Evolutionary conservation across 2,888 invertebrate genomes (phyloP).

Genomic region (Drosophila antonietae): DNA sequence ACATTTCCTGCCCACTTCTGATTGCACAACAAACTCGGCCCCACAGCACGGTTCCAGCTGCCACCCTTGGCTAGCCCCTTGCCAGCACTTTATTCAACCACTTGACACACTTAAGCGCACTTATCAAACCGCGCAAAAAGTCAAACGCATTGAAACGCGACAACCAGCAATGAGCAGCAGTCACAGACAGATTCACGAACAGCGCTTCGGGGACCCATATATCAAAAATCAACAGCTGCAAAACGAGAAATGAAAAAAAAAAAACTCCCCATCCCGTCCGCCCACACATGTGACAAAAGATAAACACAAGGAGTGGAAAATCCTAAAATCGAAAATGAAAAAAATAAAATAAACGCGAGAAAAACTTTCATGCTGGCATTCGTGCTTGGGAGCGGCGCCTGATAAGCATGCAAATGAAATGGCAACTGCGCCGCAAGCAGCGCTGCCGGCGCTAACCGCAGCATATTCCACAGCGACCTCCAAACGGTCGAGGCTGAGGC

Average conservation of each 20-base stretch:
- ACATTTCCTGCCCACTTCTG: slow-evolving; percentile 68
- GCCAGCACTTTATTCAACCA: slow-evolving; percentile 38
- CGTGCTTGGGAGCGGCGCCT: slow-evolving; percentile 54
- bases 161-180: slow-evolving; percentile 60
- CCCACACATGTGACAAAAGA: slow-evolving; percentile 72
- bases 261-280: slow-evolving; percentile 1
- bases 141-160: slow-evolving; percentile 74
- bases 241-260: slow-evolving; percentile 32
- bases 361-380: slow-evolving; percentile 66
- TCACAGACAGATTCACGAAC: slow-evolving; percentile 63
- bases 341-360: slow-evolving; percentile 21
- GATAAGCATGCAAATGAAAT: slow-evolving; percentile 79
- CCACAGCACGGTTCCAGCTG: neutral
- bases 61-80: neutral
- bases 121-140: slow-evolving; percentile 66
- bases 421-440: slow-evolving; percentile 32
- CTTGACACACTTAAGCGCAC: slow-evolving; percentile 65
- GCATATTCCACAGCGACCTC: slow-evolving; percentile 25
- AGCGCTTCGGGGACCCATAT: slow-evolving; percentile 71
- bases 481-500: slow-evolving; percentile 23
- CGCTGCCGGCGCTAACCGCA: slow-evolving; percentile 31
- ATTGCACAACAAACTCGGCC: slow-evolving; percentile 56
- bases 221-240: slow-evolving; percentile 76
- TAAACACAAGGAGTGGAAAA: slow-evolving; percentile 62
- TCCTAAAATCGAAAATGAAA: slow-evolving; percentile 54